phyloP scores from a whole-genome alignment of 2,113 vertebrate species.

The Crotalus horridus region DNA sequence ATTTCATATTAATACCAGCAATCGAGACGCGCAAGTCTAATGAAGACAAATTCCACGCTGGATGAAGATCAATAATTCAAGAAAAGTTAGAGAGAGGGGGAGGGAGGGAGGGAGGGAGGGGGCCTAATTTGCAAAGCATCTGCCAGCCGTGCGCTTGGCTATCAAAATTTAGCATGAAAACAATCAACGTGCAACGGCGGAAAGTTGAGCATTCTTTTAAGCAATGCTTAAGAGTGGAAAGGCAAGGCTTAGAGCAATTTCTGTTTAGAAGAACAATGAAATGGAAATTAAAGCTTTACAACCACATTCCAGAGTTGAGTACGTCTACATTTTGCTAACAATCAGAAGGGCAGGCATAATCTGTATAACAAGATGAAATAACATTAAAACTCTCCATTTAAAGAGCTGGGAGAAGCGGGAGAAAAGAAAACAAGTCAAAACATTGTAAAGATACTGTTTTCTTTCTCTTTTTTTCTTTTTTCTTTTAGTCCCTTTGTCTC shows the following conservation, averaged over 20 bases:
- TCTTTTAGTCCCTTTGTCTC: background rate
- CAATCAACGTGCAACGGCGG: slow-evolving; percentile 17
- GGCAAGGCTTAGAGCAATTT: background rate
- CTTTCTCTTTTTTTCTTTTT: background rate
- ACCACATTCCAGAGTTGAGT: background rate
- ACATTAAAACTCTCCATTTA: background rate
- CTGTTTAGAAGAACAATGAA: background rate
- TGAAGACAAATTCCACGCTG: slow-evolving; percentile 53
- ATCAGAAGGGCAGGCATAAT: background rate
- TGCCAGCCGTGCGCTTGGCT: slow-evolving; percentile 30
- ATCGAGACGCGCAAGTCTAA: slow-evolving; percentile 40
- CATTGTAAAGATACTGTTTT: background rate
- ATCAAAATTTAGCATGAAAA: slow-evolving; percentile 48
- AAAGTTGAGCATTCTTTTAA: background rate
- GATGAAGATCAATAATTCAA: slow-evolving; percentile 43
- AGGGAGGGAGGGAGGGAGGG: background rate
- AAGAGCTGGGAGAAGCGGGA: background rate
- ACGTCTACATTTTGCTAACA: background rate
- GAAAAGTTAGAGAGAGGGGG: background rate
- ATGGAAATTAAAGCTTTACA: background rate
- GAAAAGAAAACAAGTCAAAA: background rate
- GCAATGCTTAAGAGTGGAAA: background rate
- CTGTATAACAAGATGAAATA: background rate
- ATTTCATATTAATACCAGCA: slow-evolving; percentile 42
- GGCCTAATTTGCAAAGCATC: slow-evolving; percentile 27